Evolutionary conservation across 2,797 vertebrate species (phyloP).

Genomic region (Clarias fuscus): DNA sequence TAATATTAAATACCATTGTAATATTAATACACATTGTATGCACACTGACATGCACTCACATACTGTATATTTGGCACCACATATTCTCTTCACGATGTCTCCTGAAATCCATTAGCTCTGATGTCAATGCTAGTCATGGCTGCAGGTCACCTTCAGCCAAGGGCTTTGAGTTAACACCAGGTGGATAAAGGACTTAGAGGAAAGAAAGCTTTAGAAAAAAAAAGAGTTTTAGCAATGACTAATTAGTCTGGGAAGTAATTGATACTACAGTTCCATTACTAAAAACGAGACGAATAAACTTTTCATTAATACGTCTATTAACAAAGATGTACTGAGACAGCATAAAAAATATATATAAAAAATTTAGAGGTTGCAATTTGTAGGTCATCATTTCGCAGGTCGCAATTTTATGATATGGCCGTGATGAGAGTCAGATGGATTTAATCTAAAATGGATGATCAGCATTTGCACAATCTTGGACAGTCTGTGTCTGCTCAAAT

Average conservation of each 20-base stretch:
- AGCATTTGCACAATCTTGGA: neutral
- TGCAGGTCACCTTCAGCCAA: slow-evolving; percentile 76
- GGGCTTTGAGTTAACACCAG: slow-evolving; percentile 52
- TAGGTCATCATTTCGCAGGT: neutral
- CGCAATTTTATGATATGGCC: neutral
- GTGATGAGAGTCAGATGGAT: neutral
- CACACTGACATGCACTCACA: neutral
- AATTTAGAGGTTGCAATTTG: neutral
- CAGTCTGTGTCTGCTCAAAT: neutral
- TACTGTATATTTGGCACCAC: slow-evolving; percentile 27
- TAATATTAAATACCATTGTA: slow-evolving; percentile 14
- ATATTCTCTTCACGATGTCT: slow-evolving; percentile 63
- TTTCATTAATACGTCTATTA: neutral
- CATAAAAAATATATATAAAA: too few species aligned
- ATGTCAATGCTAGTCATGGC: slow-evolving; percentile 55
- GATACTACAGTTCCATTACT: too few species aligned
- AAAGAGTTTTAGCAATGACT: slow-evolving; percentile 30
- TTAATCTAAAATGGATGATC: neutral
- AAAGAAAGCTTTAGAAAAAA: slow-evolving; percentile 9
- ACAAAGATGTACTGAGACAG: neutral
- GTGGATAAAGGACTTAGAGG: slow-evolving; percentile 41
- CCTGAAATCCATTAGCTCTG: slow-evolving; percentile 68
- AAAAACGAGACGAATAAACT: slow-evolving; percentile 4
- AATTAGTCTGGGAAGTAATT: slow-evolving; percentile 2
- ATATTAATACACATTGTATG: neutral